Evolutionary conservation across 2,888 invertebrate species (phyloP), one percentile per base, ranked within the genome.

Genomic region (Chloroclysta siterata): DNA sequence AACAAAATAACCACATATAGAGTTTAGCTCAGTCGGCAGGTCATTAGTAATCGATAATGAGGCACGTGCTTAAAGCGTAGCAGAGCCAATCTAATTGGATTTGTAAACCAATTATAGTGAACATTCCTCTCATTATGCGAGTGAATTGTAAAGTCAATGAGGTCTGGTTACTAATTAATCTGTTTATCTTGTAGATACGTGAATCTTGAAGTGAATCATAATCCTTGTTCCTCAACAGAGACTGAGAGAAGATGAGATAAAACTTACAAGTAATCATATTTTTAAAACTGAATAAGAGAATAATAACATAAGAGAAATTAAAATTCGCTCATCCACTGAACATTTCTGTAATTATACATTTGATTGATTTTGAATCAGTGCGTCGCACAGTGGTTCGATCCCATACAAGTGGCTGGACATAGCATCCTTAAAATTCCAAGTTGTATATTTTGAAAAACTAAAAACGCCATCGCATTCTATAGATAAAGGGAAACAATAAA

Each of bases 91-190:
- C 82, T 90, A 90, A 91, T 92, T 91, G 90, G 89, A 90, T 92
- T 86, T 88, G 87, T 89, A 83, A 88, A 90, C 85, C 89, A 92
- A 91, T 91, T 91, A 88, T 88, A 87, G 78, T 82, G 82, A 85
- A 85, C 85, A 87, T 83, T 80, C 81, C 74, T 76, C 82, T 87
- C 83, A 89, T 89, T 90, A 90, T 86, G 77, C 80, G 79, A 79
- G 79, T 80, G 81, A 83, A 87, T 84, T 85, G 83, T 84, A 77
- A 85, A 88, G 86, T 87, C 87, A 88, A 86, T 82, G 83, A 72
- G 69, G 73, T 58, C 66, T 76, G 79, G 81, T 80, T 83, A 79
- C 83, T 88, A 86, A 89, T 89, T 86, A 84, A 87, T 86, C 82
- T 79, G 82, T 78, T 72, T 57, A 65, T 65, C 58, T 66, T 58